Evolutionary conservation across 1,140 invertebrate genomes (phyloP), one percentile per base, ranked within the genome.

Genomic region (Drosophila ironensis): DNA sequence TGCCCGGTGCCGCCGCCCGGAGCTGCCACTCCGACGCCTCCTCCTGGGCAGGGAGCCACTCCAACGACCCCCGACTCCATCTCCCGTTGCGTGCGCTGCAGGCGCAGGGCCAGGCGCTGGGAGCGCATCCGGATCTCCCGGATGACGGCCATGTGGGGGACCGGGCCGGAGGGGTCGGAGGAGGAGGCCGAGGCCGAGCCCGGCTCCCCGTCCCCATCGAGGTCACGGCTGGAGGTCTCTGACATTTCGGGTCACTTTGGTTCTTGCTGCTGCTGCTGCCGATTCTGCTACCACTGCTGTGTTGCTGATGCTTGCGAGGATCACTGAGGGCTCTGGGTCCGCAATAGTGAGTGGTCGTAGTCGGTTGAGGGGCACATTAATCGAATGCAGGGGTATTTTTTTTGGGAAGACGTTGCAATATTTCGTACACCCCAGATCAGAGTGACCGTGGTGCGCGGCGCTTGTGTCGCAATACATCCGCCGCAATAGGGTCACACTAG

Each of bases 71-170:
- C n/a, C n/a, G 45, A 8, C 17, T 42, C 24, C 53, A 82, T 76
- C 4, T 81, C 77, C 16, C 37, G 27, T 4, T 82, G 67, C 22
- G 44, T 54, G 8, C 66, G 41, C 25, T 76, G 72, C 4, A 81
- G 41, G 0, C 77, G 72, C 6, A 54, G 57, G 0, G 56, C 60
- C 17, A 81, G 28, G 2, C 38, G 46, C 17, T 82, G 77, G 12
- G 77, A 61, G 6, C 72, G 76, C 6, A 56, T 27, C 5, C 75
- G 75, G 28, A 78, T 27, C 2, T 38, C 38, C 22, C 69, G 63
- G 12, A 80, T 38, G 33, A 6, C 19, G 28, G 24, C 5, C 12
- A n/a, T n/a, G n/a, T n/a, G 30, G 3, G 7, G 8, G 0, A 35
- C 68, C 8, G 16, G 27, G 12, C 27, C 27, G 37, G 24, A 35